A percentile compares a stretch with the other conserved stretches of the same genome.
Evolutionary conservation across 1,140 invertebrate genomes (phyloP).

Genomic region (Dermatophagoides farinae): DNA sequence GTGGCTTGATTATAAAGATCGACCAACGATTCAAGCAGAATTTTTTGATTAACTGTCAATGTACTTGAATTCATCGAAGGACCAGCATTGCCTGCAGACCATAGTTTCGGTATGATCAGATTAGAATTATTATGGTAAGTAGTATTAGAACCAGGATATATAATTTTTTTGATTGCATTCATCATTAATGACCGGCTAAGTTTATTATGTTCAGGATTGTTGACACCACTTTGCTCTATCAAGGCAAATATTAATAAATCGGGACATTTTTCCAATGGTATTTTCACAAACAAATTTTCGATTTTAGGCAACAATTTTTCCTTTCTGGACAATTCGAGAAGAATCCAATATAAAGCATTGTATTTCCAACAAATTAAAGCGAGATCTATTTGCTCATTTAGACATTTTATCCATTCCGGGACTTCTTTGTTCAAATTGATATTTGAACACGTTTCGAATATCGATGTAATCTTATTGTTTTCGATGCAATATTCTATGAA

Average conservation of each 20-base stretch:
- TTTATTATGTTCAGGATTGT: conserved; percentile 3
- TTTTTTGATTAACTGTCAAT: conserved; percentile 10
- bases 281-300: conserved; percentile 64
- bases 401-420: no score
- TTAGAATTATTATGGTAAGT: conserved; percentile 79
- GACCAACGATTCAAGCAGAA: conserved; percentile 59
- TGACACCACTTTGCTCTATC: conserved; percentile 24
- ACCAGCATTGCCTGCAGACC: conserved; percentile 30
- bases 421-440: no score
- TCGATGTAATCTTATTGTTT: conserved; percentile 11
- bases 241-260: conserved; percentile 72
- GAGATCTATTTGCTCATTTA: conserved; percentile 4
- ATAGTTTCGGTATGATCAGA: conserved; percentile 77
- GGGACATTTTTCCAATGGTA: conserved; percentile 74
- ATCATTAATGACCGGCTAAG: conserved; percentile 7
- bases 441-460: conserved; percentile 2
- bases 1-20: conserved; percentile 67
- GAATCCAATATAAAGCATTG: conserved; percentile 15
- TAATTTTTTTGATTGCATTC: conserved; percentile 54
- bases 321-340: conserved; percentile 12
- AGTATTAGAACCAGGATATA: conserved; percentile 24
- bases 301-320: conserved; percentile 38
- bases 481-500: conserved; percentile 16
- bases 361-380: conserved; percentile 14
- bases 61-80: background rate